A percentile compares a stretch with the other conserved stretches of the same genome.
phyloP scores from a whole-genome alignment of 2,888 invertebrate species.

The Epicampocera succincta region DNA sequence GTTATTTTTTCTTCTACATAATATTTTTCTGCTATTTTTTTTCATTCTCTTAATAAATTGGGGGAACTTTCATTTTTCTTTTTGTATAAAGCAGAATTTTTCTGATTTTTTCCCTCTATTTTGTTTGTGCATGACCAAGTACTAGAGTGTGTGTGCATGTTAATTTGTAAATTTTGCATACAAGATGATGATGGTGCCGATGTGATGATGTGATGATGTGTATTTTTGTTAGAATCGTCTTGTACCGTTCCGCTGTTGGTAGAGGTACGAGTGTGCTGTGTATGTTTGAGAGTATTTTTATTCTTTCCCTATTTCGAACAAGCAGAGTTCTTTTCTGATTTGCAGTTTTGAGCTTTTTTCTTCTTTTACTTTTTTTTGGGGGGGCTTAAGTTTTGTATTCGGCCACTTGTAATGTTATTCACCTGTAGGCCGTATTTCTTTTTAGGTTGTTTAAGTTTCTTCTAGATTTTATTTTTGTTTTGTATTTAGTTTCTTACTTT shows the following conservation, averaged over 20 bases:
- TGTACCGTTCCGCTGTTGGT: constrained; percentile 35
- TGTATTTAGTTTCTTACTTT: constrained; percentile 27
- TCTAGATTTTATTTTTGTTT: constrained; percentile 40
- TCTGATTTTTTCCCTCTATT: constrained; percentile 37
- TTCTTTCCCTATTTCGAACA: constrained; percentile 54
- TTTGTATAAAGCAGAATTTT: constrained; percentile 59
- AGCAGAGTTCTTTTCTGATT: constrained; percentile 39
- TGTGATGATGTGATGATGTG: constrained; percentile 36
- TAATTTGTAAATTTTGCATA: constrained; percentile 55
- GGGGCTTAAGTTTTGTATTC: constrained; percentile 69
- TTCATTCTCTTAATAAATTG: constrained; percentile 76
- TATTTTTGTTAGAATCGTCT: constrained; percentile 53
- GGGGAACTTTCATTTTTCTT: constrained; percentile 79
- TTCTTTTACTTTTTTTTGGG: neutral
- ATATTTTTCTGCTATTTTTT: constrained; percentile 49
- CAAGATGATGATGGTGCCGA: constrained; percentile 31
- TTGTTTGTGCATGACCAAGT: constrained; percentile 25
- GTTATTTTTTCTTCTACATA: constrained; percentile 42
- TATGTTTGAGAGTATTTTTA: constrained; percentile 7
- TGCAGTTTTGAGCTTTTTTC: constrained; percentile 37
- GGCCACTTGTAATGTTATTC: constrained; percentile 79
- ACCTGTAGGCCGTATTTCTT: constrained; percentile 74
- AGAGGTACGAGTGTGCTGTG: constrained; percentile 20
- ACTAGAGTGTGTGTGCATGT: constrained; percentile 30
- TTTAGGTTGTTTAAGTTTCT: constrained; percentile 61